These are phyloP conservation scores for Apocheima hispidaria DNA, from an alignment of 2,888 invertebrate genomes.

Conservation along the genomic window DNA sequence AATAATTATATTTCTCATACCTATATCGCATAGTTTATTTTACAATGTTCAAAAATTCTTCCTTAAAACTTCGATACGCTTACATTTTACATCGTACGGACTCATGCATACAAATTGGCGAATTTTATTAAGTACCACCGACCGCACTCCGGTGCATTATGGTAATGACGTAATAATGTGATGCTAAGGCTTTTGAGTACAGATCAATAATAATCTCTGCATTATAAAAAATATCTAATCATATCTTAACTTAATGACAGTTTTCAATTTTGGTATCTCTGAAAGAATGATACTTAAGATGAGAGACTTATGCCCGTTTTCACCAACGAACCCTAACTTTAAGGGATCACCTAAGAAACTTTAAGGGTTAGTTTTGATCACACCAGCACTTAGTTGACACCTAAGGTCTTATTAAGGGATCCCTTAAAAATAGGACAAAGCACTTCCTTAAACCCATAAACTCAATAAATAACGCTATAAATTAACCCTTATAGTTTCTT, in stretches of 20 bases:
- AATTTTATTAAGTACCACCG: constrained; percentile 63
- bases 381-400: too few relatives aligned
- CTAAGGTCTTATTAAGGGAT: too few relatives aligned
- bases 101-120: constrained; percentile 66
- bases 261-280: background rate
- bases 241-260: background rate
- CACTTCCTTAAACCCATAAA: too few relatives aligned
- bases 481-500: too few relatives aligned
- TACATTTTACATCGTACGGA: constrained; percentile 29
- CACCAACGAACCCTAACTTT: too few relatives aligned
- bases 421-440: too few relatives aligned
- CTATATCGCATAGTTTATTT: constrained; percentile 11
- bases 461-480: too few relatives aligned
- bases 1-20: background rate
- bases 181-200: constrained; percentile 51
- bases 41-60: constrained; percentile 12
- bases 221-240: constrained; percentile 14
- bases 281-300: background rate
- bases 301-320: too few relatives aligned
- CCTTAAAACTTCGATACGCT: background rate
- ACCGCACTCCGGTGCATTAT: constrained; percentile 74
- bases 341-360: too few relatives aligned
- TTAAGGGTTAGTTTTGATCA: too few relatives aligned
- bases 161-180: constrained; percentile 79
- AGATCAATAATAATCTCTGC: constrained; percentile 2